These are phyloP conservation scores for Muscidifurax raptorellus DNA, from an alignment of 1,140 invertebrate species.

Conservation along the genomic window DNA sequence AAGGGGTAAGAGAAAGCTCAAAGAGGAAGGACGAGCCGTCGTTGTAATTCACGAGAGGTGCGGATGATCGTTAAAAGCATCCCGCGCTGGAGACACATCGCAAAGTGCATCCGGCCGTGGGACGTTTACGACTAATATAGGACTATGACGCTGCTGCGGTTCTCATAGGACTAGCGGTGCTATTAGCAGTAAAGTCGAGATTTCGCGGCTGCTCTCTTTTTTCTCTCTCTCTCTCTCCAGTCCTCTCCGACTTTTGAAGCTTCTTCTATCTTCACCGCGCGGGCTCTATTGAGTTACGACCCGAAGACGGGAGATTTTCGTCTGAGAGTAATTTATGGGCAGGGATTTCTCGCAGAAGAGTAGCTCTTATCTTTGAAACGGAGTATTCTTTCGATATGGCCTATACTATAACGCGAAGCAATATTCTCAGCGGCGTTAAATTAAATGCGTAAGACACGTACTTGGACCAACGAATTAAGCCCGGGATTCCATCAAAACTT, in stretches of 20 bases:
- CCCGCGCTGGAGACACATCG: not conserved
- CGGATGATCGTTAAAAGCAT: conserved; percentile 23
- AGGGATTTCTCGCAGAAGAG: not conserved
- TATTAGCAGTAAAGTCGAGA: conserved; percentile 19
- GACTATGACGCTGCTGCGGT: not conserved
- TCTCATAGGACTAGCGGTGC: not conserved
- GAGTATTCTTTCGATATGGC: too few species aligned
- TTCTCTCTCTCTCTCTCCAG: not conserved
- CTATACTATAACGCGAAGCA: too few species aligned
- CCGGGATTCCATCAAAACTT: conserved; percentile 25
- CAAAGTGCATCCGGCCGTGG: not conserved
- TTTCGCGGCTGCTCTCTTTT: not conserved
- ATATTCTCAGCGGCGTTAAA: too few species aligned
- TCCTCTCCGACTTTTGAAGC: not conserved
- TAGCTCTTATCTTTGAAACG: not conserved
- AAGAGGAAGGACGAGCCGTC: not conserved
- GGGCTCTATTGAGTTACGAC: not conserved
- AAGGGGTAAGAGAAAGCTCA: not conserved
- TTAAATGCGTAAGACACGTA: not conserved
- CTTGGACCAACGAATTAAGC: not conserved
- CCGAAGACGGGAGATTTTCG: not conserved
- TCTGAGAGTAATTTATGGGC: not conserved
- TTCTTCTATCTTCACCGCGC: not conserved
- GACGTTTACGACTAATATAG: conserved; percentile 31
- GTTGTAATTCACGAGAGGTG: not conserved